phyloP scores from a whole-genome alignment of 2,888 invertebrate genomes.

The Synanthedon tipuliformis region DNA sequence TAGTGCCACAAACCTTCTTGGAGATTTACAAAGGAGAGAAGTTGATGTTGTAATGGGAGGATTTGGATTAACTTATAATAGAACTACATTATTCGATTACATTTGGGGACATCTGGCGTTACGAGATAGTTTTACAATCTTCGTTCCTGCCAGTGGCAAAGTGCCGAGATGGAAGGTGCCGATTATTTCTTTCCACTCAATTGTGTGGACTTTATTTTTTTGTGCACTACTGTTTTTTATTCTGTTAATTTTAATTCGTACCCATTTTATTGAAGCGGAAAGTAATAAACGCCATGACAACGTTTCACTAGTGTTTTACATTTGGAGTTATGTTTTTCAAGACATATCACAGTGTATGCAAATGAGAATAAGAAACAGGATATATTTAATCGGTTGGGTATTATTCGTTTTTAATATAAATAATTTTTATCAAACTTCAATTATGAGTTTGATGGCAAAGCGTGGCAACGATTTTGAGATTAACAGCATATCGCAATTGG shows the following conservation, averaged over 20 bases:
- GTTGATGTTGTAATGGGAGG: slow-evolving; percentile 6
- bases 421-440: too few species aligned
- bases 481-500: too few species aligned
- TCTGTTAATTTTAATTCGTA: background rate
- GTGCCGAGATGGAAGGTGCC: slow-evolving; percentile 5
- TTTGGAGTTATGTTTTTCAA: background rate
- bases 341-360: background rate
- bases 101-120: slow-evolving; percentile 4
- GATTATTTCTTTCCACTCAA: slow-evolving; percentile 4
- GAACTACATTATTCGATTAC: slow-evolving; percentile 4
- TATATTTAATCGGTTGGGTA: slow-evolving; percentile 2
- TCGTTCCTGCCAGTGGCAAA: slow-evolving; percentile 1
- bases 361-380: background rate
- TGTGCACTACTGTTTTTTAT: slow-evolving; percentile 1
- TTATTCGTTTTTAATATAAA: too few species aligned
- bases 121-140: slow-evolving; percentile 3
- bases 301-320: background rate
- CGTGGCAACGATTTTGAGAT: too few species aligned
- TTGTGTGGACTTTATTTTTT: slow-evolving; percentile 4
- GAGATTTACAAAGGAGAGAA: slow-evolving; percentile 3
- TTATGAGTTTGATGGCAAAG: too few species aligned
- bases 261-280: background rate
- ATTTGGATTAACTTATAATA: slow-evolving; percentile 2
- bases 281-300: background rate
- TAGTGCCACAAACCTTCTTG: slow-evolving; percentile 3